Percentiles rank a stretch among this genome's conserved stretches.
Evolutionary conservation across 2,797 vertebrate genomes (phyloP).

Genomic region (Microctenopoma lineatum): DNA sequence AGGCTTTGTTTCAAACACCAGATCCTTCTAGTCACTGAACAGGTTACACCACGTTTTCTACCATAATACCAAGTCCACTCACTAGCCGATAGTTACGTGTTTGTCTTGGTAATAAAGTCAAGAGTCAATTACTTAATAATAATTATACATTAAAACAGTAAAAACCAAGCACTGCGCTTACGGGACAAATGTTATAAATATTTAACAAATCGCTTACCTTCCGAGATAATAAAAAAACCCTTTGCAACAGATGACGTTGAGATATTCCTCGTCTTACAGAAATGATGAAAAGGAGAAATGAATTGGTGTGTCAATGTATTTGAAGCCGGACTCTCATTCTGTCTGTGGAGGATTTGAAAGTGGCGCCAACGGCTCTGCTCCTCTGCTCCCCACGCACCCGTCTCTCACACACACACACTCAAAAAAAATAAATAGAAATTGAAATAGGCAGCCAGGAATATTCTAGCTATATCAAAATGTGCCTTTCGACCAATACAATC

Average conservation of each 20-base stretch:
- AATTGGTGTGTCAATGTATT: conserved; percentile 56
- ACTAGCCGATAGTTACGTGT: neutral
- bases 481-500: conserved; percentile 33
- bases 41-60: neutral
- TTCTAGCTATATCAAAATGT: conserved; percentile 51
- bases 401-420: conserved; percentile 66
- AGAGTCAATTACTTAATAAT: neutral
- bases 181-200: neutral
- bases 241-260: conserved; percentile 23
- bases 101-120: neutral
- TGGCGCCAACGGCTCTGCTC: conserved; percentile 79
- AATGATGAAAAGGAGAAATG: conserved; percentile 41
- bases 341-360: conserved; percentile 82
- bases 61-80: neutral
- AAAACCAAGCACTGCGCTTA: neutral
- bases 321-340: conserved; percentile 77
- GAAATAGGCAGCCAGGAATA: conserved; percentile 46
- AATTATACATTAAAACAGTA: neutral
- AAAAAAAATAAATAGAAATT: conserved; percentile 80
- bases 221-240: conserved; percentile 2
- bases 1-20: conserved; percentile 23
- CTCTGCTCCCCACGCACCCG: conserved; percentile 66
- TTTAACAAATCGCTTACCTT: conserved; percentile 64
- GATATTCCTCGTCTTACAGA: conserved; percentile 35
- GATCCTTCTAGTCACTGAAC: neutral